These are phyloP conservation scores for Plutella xylostella DNA, from an alignment of 2,888 invertebrate genomes.

Conservation along the genomic window DNA sequence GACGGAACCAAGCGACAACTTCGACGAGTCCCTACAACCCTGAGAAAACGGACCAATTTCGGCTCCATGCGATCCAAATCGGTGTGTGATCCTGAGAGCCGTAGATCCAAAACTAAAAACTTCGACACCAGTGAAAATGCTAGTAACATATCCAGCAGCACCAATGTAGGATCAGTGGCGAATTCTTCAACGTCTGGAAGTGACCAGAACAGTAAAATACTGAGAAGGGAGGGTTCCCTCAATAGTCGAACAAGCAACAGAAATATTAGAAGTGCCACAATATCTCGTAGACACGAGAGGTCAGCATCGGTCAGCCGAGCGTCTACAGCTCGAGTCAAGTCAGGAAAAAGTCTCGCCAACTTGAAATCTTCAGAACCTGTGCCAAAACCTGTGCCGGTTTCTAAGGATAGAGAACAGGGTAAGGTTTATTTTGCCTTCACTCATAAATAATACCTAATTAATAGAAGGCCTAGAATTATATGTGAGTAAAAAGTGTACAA, in stretches of 20 bases:
- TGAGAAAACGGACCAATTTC: slow-evolving; percentile 50
- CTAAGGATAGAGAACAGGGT: slow-evolving; percentile 81
- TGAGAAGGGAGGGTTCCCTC: slow-evolving; percentile 49
- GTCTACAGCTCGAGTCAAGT: slow-evolving; percentile 73
- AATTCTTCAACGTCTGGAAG: slow-evolving; percentile 61
- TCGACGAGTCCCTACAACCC: slow-evolving; percentile 50
- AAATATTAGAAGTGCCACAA: slow-evolving; percentile 63
- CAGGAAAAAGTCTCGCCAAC: slow-evolving; percentile 56
- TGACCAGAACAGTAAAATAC: slow-evolving; percentile 47
- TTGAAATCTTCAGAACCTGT: slow-evolving; percentile 64
- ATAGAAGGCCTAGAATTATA: no score
- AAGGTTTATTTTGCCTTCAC: slow-evolving; percentile 2
- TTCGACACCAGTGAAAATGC: slow-evolving; percentile 52
- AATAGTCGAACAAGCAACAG: slow-evolving; percentile 46
- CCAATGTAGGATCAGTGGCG: slow-evolving; percentile 51
- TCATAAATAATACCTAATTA: no score
- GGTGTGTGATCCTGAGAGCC: slow-evolving; percentile 60
- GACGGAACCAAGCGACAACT: slow-evolving; percentile 44
- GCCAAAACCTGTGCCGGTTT: slow-evolving; percentile 51
- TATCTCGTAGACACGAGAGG: slow-evolving; percentile 51
- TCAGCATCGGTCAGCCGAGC: slow-evolving; percentile 68
- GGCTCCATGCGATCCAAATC: slow-evolving; percentile 55
- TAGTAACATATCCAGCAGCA: slow-evolving; percentile 55
- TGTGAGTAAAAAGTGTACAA: no score
- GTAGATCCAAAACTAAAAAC: slow-evolving; percentile 38